Evolutionary conservation across 2,113 vertebrate species (phyloP).

Genomic region (Hirundichthys speculiger): DNA sequence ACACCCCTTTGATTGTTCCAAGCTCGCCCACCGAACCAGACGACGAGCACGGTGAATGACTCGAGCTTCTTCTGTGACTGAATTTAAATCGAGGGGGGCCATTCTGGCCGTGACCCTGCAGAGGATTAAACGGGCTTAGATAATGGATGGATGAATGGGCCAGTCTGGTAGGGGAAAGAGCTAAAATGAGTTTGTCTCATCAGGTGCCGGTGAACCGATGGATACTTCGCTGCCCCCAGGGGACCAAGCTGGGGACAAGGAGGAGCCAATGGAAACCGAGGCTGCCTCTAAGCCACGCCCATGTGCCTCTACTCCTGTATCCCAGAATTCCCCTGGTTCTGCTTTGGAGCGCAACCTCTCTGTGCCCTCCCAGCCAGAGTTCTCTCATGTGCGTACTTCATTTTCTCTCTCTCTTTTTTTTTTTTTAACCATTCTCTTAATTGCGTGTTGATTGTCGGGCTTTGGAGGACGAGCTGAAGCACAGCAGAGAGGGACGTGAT

Average conservation of each 20-base stretch:
- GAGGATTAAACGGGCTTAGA: too few species aligned
- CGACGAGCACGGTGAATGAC: slow-evolving; percentile 73
- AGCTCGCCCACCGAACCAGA: slow-evolving; percentile 89
- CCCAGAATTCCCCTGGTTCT: slow-evolving; percentile 82
- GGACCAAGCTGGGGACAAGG: slow-evolving; percentile 55
- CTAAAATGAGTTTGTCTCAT: not conserved
- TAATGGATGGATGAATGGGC: too few species aligned
- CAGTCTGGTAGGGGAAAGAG: not conserved
- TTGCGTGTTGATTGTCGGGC: too few species aligned
- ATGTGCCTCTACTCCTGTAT: slow-evolving; percentile 84
- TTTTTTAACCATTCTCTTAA: too few species aligned
- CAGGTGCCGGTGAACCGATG: slow-evolving; percentile 79
- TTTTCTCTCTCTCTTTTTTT: not conserved
- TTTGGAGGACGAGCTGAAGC: too few species aligned
- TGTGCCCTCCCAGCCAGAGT: slow-evolving; percentile 90
- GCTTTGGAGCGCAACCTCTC: slow-evolving; percentile 78
- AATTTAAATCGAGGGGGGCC: not conserved
- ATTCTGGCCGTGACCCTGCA: too few species aligned
- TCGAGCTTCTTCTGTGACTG: not conserved
- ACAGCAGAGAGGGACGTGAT: too few species aligned
- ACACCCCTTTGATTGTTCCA: slow-evolving; percentile 85
- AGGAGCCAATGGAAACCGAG: slow-evolving; percentile 70
- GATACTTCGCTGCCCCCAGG: slow-evolving; percentile 76
- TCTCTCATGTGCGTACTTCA: slow-evolving; percentile 88
- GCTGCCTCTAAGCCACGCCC: slow-evolving; percentile 62